These are phyloP conservation scores for Crenuchus spilurus DNA, from an alignment of 2,797 vertebrate species.

Conservation along the genomic window DNA sequence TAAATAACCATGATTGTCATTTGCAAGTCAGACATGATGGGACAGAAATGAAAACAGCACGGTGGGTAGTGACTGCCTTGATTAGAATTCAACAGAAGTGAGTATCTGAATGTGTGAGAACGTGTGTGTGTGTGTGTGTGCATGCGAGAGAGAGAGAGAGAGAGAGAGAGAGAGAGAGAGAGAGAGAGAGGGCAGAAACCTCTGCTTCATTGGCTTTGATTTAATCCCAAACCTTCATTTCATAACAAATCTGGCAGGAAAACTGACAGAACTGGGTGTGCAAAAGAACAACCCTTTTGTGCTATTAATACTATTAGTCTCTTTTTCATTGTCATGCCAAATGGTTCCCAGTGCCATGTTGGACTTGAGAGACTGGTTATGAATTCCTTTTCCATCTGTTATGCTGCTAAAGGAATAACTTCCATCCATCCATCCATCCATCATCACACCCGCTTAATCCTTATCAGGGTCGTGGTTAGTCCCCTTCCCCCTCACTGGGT, in stretches of 20 bases:
- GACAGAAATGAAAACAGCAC: conserved; percentile 34
- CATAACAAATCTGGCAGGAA: conserved; percentile 30
- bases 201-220: conserved; percentile 26
- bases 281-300: background rate
- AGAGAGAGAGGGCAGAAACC: conserved; percentile 11
- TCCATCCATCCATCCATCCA: too few relatives aligned
- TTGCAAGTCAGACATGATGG: conserved; percentile 40
- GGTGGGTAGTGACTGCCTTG: background rate
- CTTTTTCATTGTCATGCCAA: background rate
- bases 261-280: background rate
- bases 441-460: too few relatives aligned
- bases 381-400: too few relatives aligned
- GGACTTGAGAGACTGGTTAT: too few relatives aligned
- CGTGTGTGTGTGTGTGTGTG: conserved; percentile 5
- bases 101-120: background rate
- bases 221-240: conserved; percentile 13
- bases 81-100: conserved; percentile 43
- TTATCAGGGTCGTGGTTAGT: too few relatives aligned
- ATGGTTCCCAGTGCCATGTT: too few relatives aligned
- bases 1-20: conserved; percentile 55
- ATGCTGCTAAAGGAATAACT: too few relatives aligned
- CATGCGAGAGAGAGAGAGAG: background rate
- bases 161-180: background rate
- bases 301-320: background rate
- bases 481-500: too few relatives aligned